Evolutionary conservation across 2,797 vertebrate species (phyloP).

Genomic region (Enteromius trimaculatus): DNA sequence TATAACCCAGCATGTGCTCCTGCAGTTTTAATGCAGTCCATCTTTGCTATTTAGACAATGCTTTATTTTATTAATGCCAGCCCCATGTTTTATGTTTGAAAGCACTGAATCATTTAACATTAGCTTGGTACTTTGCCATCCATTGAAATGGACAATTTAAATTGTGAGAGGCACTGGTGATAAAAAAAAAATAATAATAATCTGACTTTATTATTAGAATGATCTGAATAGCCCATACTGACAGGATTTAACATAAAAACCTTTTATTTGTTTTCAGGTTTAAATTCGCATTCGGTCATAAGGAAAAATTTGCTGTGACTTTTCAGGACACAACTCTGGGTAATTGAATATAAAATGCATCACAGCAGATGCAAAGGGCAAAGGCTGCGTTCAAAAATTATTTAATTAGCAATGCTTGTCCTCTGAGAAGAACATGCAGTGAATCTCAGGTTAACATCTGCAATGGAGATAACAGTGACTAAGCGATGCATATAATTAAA

Average conservation of each 20-base stretch:
- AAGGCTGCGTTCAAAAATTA: constrained; percentile 31
- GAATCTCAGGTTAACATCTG: constrained; percentile 56
- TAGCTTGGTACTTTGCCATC: constrained; percentile 43
- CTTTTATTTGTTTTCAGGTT: constrained; percentile 3
- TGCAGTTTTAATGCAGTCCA: constrained; percentile 53
- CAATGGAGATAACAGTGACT: constrained; percentile 50
- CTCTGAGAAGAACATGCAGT: constrained; percentile 32
- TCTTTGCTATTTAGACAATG: constrained; percentile 59
- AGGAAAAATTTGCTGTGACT: not conserved
- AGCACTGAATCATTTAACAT: constrained; percentile 62
- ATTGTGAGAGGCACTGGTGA: constrained; percentile 49
- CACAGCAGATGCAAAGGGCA: constrained; percentile 27
- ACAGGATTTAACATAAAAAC: not conserved
- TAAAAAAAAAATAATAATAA: constrained; percentile 45
- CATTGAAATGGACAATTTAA: constrained; percentile 47
- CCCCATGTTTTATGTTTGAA: constrained; percentile 57
- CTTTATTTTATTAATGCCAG: constrained; percentile 60
- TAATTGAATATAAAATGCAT: constrained; percentile 29
- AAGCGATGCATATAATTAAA: constrained; percentile 56
- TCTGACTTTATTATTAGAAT: constrained; percentile 18
- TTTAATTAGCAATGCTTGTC: constrained; percentile 47
- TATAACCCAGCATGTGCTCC: constrained; percentile 36
- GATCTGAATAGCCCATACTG: not conserved
- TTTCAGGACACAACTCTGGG: not conserved
- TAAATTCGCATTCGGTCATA: not conserved